phyloP scores from a whole-genome alignment of 2,888 invertebrate species.

The Prosapia bicincta region DNA sequence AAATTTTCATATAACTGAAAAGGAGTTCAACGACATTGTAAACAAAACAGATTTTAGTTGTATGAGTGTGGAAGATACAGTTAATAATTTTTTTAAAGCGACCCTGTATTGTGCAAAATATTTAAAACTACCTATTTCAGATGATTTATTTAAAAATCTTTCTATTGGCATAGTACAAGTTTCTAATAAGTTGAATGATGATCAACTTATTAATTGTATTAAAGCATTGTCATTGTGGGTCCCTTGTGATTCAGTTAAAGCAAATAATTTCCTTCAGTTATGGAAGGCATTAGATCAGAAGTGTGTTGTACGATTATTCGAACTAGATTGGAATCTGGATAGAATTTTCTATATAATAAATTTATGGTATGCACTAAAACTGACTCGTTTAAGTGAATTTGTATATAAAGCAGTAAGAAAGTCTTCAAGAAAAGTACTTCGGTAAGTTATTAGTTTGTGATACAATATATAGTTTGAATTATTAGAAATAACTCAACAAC shows the following conservation, averaged over 20 bases:
- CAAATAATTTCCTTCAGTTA: background rate
- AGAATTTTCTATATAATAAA: background rate
- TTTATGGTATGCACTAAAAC: background rate
- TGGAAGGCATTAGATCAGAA: background rate
- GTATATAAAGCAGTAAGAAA: background rate
- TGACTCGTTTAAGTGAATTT: background rate
- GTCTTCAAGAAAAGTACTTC: background rate
- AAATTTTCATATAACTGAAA: background rate
- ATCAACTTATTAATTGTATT: background rate
- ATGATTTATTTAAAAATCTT: background rate
- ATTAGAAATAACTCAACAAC: no score
- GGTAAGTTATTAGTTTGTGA: no score
- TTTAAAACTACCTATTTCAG: background rate
- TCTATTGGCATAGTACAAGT: background rate
- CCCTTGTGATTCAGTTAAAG: background rate
- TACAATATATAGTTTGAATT: no score
- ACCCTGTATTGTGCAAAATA: background rate
- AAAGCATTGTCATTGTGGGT: background rate
- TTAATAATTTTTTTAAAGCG: background rate
- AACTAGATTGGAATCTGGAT: background rate
- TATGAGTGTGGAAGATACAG: background rate
- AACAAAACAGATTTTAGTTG: background rate
- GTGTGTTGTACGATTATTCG: background rate
- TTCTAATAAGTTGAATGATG: background rate
- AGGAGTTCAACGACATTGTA: background rate